phyloP scores from a whole-genome alignment of 2,113 vertebrate species.

The Pao palembangensis region DNA sequence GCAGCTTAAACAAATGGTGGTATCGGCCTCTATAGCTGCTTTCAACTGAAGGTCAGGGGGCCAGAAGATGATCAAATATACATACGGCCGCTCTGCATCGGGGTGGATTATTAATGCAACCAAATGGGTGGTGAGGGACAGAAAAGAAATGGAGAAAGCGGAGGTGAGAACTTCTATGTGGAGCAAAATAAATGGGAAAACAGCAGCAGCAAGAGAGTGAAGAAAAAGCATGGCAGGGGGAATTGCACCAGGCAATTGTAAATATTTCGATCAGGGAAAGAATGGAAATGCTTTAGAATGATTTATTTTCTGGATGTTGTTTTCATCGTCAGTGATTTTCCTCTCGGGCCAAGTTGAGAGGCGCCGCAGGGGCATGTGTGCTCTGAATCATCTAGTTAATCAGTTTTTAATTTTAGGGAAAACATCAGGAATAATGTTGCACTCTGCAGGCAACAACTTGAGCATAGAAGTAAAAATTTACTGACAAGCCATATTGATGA shows the following conservation, averaged over 20 bases:
- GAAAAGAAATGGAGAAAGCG: slow-evolving; percentile 17
- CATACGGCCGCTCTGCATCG: slow-evolving; percentile 34
- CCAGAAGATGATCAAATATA: slow-evolving; percentile 50
- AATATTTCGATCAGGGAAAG: slow-evolving; percentile 64
- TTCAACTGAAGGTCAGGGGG: slow-evolving; percentile 26
- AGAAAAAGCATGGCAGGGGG: neutral
- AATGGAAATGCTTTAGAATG: slow-evolving; percentile 58
- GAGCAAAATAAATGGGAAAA: slow-evolving; percentile 18
- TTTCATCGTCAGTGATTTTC: no score
- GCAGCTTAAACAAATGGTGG: neutral
- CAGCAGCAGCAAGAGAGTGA: slow-evolving; percentile 6
- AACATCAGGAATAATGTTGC: no score
- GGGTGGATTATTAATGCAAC: slow-evolving; percentile 48
- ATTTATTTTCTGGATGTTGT: slow-evolving; percentile 35
- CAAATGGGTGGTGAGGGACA: neutral
- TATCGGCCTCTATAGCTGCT: slow-evolving; percentile 6
- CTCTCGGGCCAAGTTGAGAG: no score
- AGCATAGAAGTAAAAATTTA: no score
- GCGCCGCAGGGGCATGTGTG: no score
- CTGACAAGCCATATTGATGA: no score
- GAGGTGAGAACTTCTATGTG: slow-evolving; percentile 3
- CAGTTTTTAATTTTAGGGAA: no score
- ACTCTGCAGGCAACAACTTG: no score
- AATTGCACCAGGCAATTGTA: slow-evolving; percentile 31
- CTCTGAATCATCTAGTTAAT: no score